Evolutionary conservation across 2,888 invertebrate genomes (phyloP), one percentile per base, ranked within the genome.

Genomic region (Diloba caeruleocephala): DNA sequence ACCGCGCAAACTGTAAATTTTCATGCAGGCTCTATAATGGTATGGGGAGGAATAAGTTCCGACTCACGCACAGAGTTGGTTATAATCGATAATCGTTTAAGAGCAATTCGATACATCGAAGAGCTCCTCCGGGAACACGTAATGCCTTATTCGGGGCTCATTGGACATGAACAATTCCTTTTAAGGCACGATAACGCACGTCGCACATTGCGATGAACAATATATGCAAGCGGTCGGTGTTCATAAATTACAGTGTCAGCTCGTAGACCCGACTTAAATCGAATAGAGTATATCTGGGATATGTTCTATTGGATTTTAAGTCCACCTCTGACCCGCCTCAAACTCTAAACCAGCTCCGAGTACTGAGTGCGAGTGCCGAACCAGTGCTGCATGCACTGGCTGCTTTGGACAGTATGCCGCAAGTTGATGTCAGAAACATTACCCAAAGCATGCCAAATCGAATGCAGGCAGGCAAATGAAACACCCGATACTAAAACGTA

Each of bases 241-340:
- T 33, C 42, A 37, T 43, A 61, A 38, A 38, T 43, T 58, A 26
- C 13, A 49, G 9, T 60, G 50, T 55, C 55, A 37, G 55, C 55
- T 15, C 56, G 42, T 13, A 66, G 61, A 21, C 65, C 59, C 9
- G 61, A 63, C 54, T 37, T 64, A 15, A 63, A 61, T 17, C 51
- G 56, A 1, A 63, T 63, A 23, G 52, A 63, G 26, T 56, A 59
- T 8, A 23, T 7, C 4, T 7, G 23, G 8, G 8, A 23, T 5
- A 23, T n/a, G n/a, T n/a, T n/a, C n/a, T n/a, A n/a, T n/a, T n/a
- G n/a, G n/a, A n/a, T n/a, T n/a, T 23, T 7, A 23, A 23, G 7
- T 5, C 23, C 23, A 23, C 23, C 7, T 23, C 23, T 8, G 8
- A 23, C 23, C 19, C 19, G 5, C 19, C 19, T 4, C 3, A 3